Conservation (phyloP, 2,888 invertebrate genomes). For the Scaptomyza parva region DNA sequence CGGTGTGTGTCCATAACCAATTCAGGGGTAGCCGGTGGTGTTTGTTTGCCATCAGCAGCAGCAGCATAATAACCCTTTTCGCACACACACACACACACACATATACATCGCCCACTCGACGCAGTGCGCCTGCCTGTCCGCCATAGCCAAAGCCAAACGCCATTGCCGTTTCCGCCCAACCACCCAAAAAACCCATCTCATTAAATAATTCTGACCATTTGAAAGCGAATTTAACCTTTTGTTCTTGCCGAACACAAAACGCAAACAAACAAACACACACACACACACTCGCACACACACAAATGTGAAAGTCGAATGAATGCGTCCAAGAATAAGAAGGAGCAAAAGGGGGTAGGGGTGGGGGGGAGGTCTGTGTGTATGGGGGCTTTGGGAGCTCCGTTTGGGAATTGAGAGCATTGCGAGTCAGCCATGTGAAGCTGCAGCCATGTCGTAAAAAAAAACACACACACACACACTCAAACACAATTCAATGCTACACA, state of each 20-base stretch:
- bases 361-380: not conserved
- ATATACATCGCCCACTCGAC: constrained; percentile 60
- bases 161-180: constrained; percentile 53
- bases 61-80: constrained; percentile 80
- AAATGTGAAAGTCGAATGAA: not conserved
- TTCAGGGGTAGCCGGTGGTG: constrained; percentile 79
- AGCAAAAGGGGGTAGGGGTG: not conserved
- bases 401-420: constrained; percentile 38
- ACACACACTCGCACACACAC: no score
- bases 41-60: constrained; percentile 78
- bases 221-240: constrained; percentile 83
- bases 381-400: constrained; percentile 1
- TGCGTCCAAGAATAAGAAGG: constrained; percentile 10
- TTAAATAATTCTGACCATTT: constrained; percentile 83
- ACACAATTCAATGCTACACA: constrained; percentile 36
- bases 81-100: constrained; percentile 21
- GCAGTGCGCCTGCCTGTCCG: constrained; percentile 77
- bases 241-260: constrained; percentile 60
- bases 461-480: constrained; percentile 26
- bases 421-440: constrained; percentile 58
- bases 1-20: constrained; percentile 51
- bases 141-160: constrained; percentile 49
- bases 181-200: constrained; percentile 69
- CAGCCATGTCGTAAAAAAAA: constrained; percentile 29
- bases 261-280: no score